Evolutionary conservation across 2,113 vertebrate genomes (phyloP), one percentile per base, ranked within the genome.

Genomic region (Promerops cafer): DNA sequence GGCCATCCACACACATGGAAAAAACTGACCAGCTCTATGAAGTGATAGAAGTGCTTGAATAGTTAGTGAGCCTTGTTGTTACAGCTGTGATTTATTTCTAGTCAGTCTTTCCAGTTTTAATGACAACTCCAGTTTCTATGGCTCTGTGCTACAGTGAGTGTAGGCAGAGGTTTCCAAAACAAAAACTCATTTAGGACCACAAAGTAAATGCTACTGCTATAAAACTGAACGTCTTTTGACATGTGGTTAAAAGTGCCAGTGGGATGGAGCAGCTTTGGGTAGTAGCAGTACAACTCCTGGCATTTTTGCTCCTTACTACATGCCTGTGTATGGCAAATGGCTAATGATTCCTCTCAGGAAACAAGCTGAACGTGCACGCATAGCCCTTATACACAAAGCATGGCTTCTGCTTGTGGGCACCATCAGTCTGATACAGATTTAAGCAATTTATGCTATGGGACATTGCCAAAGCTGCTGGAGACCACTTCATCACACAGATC

Each of bases 401-500:
- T 30, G 71, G 79, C 92, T 96, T 79, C 94, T 87, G 60, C n/a
- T 22, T 31, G 30, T 19, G 59, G 7, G 87, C 16, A 91, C 66
- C 7, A 21, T 53, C 69, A 91, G 40, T 93, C 94, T 93, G 68
- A 92, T 75, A 96, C 90, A 93, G 92, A 94, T 91, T 83, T 78
- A 87, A 95, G 65, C 83, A 87, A 61, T 93, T 94, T 91, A 88
- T 57, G 60, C 80, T 88, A 35, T 42, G 81, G 70, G 88, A 94
- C 11, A 9, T 89, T 94, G 95, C 93, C 92, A 93, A 69, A 93
- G 69, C 71, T 87, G 83, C 70, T 69, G 92, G 87, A 97, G 82
- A 75, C 79, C 93, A 87, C 68, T 97, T 95, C 19, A 35, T 87
- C 91, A 93, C 77, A 96, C 89, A 96, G 88, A 92, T 59, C 57